phyloP scores from a whole-genome alignment of 35 echinoderm and acorn worm genomes.

The Antedon bifida region DNA sequence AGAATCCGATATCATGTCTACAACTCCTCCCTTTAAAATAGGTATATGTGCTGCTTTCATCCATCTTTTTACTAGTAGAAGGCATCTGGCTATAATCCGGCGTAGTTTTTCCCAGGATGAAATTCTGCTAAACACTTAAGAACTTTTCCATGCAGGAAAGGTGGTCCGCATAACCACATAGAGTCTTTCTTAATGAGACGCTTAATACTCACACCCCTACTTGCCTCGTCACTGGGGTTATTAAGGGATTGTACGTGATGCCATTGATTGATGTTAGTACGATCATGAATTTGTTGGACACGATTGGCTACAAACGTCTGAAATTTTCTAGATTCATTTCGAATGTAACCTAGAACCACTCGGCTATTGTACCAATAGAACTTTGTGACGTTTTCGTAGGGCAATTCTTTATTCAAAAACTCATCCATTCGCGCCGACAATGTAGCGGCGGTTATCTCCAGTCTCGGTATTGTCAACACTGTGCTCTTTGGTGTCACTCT shows the following conservation, averaged over 20 bases:
- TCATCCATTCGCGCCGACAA: not conserved
- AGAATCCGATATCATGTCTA: too few species aligned
- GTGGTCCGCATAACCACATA: not conserved
- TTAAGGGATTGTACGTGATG: not conserved
- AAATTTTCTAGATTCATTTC: not conserved
- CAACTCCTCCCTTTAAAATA: too few species aligned
- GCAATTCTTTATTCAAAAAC: not conserved
- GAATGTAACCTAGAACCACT: not conserved
- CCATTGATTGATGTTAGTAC: not conserved
- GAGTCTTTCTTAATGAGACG: not conserved
- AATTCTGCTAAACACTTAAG: too few species aligned
- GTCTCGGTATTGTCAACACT: not conserved
- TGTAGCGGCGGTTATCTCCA: not conserved
- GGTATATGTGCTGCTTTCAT: too few species aligned
- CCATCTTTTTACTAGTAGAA: too few species aligned
- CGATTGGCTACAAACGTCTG: not conserved
- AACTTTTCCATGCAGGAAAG: not conserved
- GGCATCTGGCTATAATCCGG: too few species aligned
- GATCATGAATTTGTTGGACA: not conserved
- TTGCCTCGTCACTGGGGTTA: not conserved
- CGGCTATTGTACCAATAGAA: not conserved
- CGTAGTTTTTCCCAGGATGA: too few species aligned
- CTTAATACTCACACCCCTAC: not conserved
- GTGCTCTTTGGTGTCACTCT: not conserved
- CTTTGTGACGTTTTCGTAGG: not conserved